Conservation (phyloP, 2,113 vertebrate species). For the Gavia stellata region DNA sequence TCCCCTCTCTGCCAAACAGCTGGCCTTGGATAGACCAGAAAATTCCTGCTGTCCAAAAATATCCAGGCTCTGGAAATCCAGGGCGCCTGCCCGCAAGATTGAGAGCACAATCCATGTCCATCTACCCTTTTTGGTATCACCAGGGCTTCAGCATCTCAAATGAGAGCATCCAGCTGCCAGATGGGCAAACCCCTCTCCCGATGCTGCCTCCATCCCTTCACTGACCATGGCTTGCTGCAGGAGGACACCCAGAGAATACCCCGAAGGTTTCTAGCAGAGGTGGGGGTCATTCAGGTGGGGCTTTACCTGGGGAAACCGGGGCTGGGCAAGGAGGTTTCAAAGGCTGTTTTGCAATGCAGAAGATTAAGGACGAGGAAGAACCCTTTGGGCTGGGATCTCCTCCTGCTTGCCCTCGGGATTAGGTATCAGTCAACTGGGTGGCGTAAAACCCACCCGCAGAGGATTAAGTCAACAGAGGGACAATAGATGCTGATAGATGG, state of each 20-base stretch:
- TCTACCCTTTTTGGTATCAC: not conserved
- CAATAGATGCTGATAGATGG: not conserved
- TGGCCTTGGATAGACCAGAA: not conserved
- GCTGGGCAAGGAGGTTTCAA: not conserved
- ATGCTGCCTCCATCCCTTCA: not conserved
- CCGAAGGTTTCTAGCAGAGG: not conserved
- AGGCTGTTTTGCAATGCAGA: not conserved
- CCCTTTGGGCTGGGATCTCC: not conserved
- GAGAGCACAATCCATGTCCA: no score
- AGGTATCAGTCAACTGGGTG: not conserved
- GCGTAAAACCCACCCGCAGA: not conserved
- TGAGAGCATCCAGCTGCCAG: not conserved
- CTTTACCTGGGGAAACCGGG: rapidly evolving
- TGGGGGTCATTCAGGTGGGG: not conserved
- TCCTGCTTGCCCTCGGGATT: not conserved
- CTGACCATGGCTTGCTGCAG: not conserved
- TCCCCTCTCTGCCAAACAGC: not conserved
- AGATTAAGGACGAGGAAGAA: not conserved
- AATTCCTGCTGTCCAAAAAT: not conserved
- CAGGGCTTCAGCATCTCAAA: not conserved
- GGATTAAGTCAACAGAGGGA: not conserved
- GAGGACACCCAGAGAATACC: not conserved
- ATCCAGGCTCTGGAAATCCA: not conserved
- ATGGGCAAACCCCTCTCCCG: rapidly evolving
- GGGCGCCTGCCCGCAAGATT: rapidly evolving